Percentiles rank a stretch among this genome's conserved stretches.
Evolutionary conservation across 2,113 vertebrate species (phyloP).

Genomic region (Cariama cristata): DNA sequence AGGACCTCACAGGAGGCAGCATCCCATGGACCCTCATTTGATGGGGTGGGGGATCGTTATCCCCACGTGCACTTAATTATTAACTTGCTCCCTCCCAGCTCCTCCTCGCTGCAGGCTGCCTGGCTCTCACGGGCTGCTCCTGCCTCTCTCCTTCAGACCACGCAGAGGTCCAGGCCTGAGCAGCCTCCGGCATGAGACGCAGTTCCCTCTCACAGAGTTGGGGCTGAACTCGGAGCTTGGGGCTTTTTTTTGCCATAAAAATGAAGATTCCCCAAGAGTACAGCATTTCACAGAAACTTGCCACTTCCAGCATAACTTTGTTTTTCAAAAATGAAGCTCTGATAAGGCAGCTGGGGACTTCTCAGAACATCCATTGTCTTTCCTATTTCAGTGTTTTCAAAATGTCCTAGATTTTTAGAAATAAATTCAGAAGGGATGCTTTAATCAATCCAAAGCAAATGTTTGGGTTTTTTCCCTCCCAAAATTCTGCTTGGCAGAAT

Average conservation of each 20-base stretch:
- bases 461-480: background rate
- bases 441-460: slow-evolving; percentile 47
- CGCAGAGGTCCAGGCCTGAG: background rate
- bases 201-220: background rate
- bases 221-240: background rate
- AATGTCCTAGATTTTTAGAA: background rate
- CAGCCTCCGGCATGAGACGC: background rate
- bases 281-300: background rate
- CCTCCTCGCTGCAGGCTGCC: background rate
- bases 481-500: slow-evolving; percentile 10
- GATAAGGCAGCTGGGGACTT: slow-evolving; percentile 18
- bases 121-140: background rate
- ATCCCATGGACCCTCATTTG: accelerated
- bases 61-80: background rate
- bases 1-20: background rate
- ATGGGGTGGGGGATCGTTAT: background rate
- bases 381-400: background rate
- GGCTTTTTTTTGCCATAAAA: background rate
- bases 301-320: background rate
- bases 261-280: background rate
- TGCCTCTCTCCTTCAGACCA: background rate
- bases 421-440: background rate
- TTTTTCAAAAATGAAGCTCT: background rate
- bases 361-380: slow-evolving; percentile 27
- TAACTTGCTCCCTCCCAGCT: background rate